phyloP scores from a whole-genome alignment of 35 echinoderm and acorn worm genomes.

The Diadema setosum region DNA sequence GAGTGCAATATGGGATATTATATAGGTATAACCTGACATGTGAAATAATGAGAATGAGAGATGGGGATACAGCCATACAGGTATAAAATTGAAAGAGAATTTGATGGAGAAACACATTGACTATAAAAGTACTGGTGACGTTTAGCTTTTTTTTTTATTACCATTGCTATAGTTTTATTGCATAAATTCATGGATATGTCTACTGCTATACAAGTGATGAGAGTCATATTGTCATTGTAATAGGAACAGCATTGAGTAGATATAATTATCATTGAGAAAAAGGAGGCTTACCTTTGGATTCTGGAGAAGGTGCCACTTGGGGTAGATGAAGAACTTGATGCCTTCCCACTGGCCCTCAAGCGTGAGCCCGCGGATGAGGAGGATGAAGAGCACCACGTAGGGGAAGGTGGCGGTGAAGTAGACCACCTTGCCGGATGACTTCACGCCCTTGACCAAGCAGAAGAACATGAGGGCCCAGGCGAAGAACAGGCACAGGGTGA shows the following conservation, averaged over 20 bases:
- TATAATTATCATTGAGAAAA: not conserved
- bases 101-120: no score
- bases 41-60: no score
- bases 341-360: slow-evolving; percentile 34
- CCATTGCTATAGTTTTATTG: not conserved
- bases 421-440: slow-evolving; percentile 89
- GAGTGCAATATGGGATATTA: no score
- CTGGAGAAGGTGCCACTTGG: slow-evolving; percentile 31
- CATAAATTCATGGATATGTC: not conserved
- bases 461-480: slow-evolving; percentile 88
- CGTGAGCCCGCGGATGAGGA: slow-evolving; percentile 45
- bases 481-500: slow-evolving; percentile 90
- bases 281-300: slow-evolving; percentile 23
- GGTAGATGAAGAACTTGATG: slow-evolving; percentile 47
- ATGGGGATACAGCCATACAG: no score
- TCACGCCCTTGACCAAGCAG: slow-evolving; percentile 90
- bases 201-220: not conserved
- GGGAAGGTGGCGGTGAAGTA: slow-evolving; percentile 64
- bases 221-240: not conserved
- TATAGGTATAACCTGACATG: no score
- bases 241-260: not conserved
- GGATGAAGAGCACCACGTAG: slow-evolving; percentile 56
- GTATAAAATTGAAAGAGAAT: no score
- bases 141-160: not conserved
- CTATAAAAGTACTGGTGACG: no score